Conservation (phyloP, 2,888 invertebrate species). For the Drosophila eohydei region DNA sequence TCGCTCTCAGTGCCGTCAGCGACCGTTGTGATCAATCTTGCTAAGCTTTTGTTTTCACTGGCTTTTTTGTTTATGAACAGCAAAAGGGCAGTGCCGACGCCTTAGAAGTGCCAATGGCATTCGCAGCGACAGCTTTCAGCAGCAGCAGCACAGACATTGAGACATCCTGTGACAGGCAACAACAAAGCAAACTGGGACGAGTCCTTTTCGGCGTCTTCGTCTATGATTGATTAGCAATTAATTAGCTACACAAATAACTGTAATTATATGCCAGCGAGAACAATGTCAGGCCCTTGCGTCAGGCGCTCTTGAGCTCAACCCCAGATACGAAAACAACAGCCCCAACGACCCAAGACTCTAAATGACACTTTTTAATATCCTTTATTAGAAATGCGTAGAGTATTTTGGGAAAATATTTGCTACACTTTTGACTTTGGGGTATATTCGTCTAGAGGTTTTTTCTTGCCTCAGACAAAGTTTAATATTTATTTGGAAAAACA, state of each 20-base stretch:
- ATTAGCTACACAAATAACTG: constrained; percentile 83
- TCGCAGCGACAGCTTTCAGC: constrained; percentile 18
- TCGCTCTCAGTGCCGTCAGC: constrained; percentile 33
- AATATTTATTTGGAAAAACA: too few species aligned
- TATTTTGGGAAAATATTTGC: background rate
- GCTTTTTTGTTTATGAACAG: constrained; percentile 69
- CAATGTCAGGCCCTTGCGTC: constrained; percentile 66
- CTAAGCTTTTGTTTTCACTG: constrained; percentile 82
- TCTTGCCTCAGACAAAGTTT: background rate
- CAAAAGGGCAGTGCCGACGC: constrained; percentile 56
- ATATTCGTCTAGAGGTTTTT: background rate
- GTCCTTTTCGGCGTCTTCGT: constrained; percentile 54
- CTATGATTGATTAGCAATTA: constrained; percentile 85
- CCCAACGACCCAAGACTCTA: background rate
- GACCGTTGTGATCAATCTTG: constrained; percentile 81
- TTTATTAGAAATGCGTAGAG: background rate
- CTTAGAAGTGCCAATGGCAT: constrained; percentile 69
- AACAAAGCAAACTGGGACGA: constrained; percentile 42
- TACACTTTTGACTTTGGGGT: background rate
- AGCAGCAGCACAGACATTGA: constrained; percentile 57
- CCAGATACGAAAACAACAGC: constrained; percentile 2
- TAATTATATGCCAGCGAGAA: constrained; percentile 79
- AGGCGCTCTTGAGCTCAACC: constrained; percentile 37
- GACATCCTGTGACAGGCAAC: constrained; percentile 67
- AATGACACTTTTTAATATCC: constrained; percentile 38